Conservation (phyloP, 2,888 invertebrate genomes). For the Pimpla rufipes region DNA sequence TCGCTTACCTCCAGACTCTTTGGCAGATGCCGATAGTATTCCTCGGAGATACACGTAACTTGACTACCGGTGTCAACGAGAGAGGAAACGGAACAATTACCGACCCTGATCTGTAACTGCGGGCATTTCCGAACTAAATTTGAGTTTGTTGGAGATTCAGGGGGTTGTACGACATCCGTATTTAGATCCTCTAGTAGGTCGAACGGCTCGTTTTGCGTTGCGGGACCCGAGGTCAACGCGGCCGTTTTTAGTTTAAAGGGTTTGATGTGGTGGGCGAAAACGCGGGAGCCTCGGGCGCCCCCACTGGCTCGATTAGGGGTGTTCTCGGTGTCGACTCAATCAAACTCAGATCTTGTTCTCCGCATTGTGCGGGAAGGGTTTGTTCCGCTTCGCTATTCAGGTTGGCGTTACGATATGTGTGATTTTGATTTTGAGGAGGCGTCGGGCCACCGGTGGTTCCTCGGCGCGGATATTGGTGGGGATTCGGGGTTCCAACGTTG, state of each 20-base stretch:
- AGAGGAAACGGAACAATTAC: background rate
- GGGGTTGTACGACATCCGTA: background rate
- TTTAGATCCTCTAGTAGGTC: background rate
- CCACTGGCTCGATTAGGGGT: too few species aligned
- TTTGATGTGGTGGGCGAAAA: background rate
- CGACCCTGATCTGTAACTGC: background rate
- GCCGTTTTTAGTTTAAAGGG: conserved; percentile 59
- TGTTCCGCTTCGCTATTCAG: too few species aligned
- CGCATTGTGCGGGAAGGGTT: too few species aligned
- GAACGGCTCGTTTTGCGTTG: background rate
- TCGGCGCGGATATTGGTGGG: too few species aligned
- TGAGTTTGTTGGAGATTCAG: too few species aligned
- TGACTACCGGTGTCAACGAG: conserved; percentile 25
- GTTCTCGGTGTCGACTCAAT: too few species aligned
- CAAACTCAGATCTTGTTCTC: too few species aligned
- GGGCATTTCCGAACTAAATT: background rate
- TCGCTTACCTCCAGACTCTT: background rate
- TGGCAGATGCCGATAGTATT: conserved; percentile 14
- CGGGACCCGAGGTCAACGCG: conserved; percentile 47
- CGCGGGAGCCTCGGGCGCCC: background rate
- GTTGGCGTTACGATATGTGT: too few species aligned
- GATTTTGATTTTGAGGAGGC: too few species aligned
- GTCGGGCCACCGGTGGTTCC: too few species aligned
- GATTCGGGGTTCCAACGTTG: too few species aligned
- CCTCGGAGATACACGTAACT: conserved; percentile 6